These are phyloP conservation scores for Phacellophora camtschatica DNA, from an alignment of 30 jellyfish, hydroid and myxozoan genomes.

Conservation along the genomic window DNA sequence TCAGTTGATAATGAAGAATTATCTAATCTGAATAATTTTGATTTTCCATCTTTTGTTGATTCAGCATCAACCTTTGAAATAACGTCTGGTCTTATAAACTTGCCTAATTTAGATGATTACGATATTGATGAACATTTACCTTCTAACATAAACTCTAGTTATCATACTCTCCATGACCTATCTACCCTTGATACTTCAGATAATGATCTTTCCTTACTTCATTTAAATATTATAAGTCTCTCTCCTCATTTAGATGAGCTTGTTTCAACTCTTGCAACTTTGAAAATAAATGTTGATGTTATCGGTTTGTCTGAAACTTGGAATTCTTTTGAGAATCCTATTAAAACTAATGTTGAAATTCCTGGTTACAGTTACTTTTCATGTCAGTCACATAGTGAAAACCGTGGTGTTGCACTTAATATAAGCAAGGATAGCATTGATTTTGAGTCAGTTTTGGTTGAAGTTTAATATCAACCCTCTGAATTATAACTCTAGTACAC, in stretches of 20 bases:
- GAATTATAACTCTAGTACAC: slow-evolving; percentile 5
- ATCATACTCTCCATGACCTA: slow-evolving; percentile 55
- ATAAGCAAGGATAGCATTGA: no score
- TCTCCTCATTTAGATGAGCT: slow-evolving; percentile 46
- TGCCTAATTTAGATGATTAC: slow-evolving; percentile 39
- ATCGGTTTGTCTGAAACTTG: slow-evolving; percentile 70
- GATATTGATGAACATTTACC: slow-evolving; percentile 69
- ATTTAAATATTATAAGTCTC: slow-evolving; percentile 36
- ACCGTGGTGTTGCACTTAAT: no score
- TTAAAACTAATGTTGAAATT: slow-evolving; percentile 29
- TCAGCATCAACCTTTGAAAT: slow-evolving; percentile 35
- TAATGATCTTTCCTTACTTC: slow-evolving; percentile 40
- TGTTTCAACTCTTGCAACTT: slow-evolving; percentile 45
- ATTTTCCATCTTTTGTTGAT: slow-evolving; percentile 32
- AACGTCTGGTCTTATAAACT: slow-evolving; percentile 39
- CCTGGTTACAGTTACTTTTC: slow-evolving; percentile 64
- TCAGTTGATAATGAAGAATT: slow-evolving; percentile 22
- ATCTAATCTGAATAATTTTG: slow-evolving; percentile 2
- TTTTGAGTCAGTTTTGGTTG: background rate
- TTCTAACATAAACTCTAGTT: slow-evolving; percentile 52
- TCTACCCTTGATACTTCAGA: slow-evolving; percentile 17
- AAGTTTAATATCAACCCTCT: background rate
- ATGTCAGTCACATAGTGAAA: background rate
- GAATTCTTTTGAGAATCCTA: slow-evolving; percentile 45
- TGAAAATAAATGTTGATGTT: slow-evolving; percentile 48